Percentiles rank a stretch among this genome's conserved stretches.
phyloP scores from a whole-genome alignment of 2,113 vertebrate genomes.

The Podarcis muralis region DNA sequence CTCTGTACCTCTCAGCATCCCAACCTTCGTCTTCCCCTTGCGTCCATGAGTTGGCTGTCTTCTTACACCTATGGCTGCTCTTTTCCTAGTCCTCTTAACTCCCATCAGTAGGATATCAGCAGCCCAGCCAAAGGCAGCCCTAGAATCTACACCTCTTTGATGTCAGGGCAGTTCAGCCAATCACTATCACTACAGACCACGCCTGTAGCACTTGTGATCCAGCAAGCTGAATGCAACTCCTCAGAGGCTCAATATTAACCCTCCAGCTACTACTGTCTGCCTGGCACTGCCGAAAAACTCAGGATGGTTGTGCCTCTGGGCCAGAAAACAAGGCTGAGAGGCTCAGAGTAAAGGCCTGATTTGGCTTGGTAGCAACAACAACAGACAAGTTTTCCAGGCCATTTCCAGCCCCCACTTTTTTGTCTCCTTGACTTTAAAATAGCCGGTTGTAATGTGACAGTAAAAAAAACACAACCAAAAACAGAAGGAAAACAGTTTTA shows the following conservation, averaged over 20 bases:
- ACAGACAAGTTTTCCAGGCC: neutral
- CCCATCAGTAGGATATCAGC: neutral
- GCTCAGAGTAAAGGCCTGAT: neutral
- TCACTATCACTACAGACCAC: neutral
- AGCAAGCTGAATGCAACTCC: neutral
- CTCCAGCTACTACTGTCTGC: neutral
- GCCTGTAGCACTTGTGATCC: neutral
- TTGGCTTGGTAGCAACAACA: neutral
- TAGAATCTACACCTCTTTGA: neutral
- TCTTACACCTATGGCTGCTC: neutral
- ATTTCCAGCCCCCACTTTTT: neutral
- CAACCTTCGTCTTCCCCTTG: neutral
- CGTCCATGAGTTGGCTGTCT: too few species aligned
- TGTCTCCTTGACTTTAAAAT: neutral
- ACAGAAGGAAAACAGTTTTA: neutral
- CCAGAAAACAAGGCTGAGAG: neutral
- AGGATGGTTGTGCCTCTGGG: too few species aligned
- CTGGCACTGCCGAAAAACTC: neutral
- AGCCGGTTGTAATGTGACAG: neutral
- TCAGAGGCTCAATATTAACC: neutral
- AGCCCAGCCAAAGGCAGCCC: neutral
- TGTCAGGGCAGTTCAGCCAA: neutral
- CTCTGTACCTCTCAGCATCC: neutral
- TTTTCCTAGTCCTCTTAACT: neutral
- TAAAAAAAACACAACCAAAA: too few species aligned